A percentile compares a stretch with the other conserved stretches of the same genome.
These are phyloP conservation scores for Carlito syrichta DNA, from an alignment of 2,113 vertebrate species.

Conservation along the genomic window DNA sequence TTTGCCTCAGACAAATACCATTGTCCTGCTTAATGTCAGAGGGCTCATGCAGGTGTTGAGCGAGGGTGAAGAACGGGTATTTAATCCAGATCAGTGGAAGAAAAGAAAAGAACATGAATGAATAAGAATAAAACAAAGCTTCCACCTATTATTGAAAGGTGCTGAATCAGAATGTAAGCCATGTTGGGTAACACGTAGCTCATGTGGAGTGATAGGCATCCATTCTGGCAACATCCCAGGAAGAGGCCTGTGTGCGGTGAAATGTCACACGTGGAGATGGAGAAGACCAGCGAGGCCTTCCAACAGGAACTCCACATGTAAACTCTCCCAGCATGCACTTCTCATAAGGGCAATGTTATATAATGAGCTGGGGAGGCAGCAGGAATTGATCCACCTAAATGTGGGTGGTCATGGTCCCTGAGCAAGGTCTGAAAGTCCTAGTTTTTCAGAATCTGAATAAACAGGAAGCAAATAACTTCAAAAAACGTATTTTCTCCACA, in stretches of 20 bases:
- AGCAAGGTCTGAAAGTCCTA: background rate
- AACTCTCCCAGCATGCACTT: background rate
- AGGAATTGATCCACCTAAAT: background rate
- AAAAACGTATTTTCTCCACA: background rate
- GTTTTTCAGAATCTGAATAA: background rate
- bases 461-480: background rate
- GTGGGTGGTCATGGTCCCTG: background rate
- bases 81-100: too few relatives aligned
- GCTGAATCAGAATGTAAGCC: background rate
- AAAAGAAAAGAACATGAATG: background rate
- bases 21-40: too few relatives aligned
- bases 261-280: background rate
- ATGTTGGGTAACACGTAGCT: background rate
- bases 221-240: too few relatives aligned
- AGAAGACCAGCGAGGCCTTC: background rate
- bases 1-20: too few relatives aligned
- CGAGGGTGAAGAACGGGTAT: too few relatives aligned
- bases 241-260: background rate
- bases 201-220: background rate
- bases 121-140: background rate
- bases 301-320: background rate
- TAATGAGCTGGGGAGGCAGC: background rate
- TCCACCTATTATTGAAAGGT: background rate
- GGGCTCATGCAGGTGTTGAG: too few relatives aligned
- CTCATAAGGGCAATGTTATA: background rate